These are phyloP conservation scores for Amblyteles armatorius DNA, from an alignment of 2,888 invertebrate genomes.

Conservation along the genomic window DNA sequence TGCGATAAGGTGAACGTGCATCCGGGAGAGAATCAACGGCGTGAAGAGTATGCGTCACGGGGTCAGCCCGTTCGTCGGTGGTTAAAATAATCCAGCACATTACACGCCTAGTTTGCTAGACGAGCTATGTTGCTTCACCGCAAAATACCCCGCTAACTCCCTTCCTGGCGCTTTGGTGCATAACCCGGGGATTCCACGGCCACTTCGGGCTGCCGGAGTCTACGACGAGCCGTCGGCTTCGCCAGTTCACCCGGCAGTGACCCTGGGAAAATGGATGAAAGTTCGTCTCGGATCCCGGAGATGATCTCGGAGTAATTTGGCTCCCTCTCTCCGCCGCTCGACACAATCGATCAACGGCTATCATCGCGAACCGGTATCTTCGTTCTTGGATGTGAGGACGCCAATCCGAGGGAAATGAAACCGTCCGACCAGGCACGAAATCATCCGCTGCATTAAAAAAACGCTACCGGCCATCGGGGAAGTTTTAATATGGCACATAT, in stretches of 20 bases:
- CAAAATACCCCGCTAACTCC: constrained; percentile 58
- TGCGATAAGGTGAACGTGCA: neutral
- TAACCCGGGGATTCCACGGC: constrained; percentile 41
- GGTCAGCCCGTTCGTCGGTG: constrained; percentile 32
- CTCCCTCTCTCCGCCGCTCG: neutral
- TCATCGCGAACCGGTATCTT: neutral
- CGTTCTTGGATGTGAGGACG: neutral
- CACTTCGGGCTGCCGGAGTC: constrained; percentile 52
- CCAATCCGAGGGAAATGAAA: neutral
- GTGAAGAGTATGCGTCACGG: constrained; percentile 24
- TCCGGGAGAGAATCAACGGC: constrained; percentile 23
- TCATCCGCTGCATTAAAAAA: neutral
- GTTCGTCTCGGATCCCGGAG: constrained; percentile 24
- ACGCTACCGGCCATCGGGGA: constrained; percentile 21
- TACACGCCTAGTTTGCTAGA: constrained; percentile 76
- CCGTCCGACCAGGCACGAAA: neutral
- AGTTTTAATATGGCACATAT: constrained; percentile 73
- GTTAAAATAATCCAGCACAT: constrained; percentile 75
- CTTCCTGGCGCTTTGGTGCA: constrained; percentile 45
- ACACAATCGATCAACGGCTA: neutral
- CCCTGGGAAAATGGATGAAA: constrained; percentile 55
- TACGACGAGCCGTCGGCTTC: constrained; percentile 32
- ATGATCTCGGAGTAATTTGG: constrained; percentile 15
- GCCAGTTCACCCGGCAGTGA: constrained; percentile 22
- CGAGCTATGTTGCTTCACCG: constrained; percentile 64